A percentile compares a stretch with the other conserved stretches of the same genome.
phyloP scores from a whole-genome alignment of 2,797 vertebrate genomes.

The Cuniculus paca region DNA sequence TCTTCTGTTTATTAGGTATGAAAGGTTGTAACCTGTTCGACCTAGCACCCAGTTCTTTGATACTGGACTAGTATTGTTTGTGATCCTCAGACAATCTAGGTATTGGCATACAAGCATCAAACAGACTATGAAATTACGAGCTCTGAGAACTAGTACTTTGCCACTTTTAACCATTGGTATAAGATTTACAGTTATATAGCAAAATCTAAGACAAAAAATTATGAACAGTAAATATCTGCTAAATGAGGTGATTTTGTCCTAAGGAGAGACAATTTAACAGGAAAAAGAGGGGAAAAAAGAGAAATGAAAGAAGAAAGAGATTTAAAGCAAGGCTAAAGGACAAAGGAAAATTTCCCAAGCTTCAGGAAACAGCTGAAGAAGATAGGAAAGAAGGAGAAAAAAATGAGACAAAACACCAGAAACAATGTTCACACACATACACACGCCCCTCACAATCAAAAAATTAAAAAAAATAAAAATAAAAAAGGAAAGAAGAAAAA shows the following conservation, averaged over 20 bases:
- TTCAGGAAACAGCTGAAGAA: neutral
- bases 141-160: neutral
- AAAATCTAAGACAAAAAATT: neutral
- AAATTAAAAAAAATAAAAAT: neutral
- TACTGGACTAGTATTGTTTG: neutral
- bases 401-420: neutral
- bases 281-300: neutral
- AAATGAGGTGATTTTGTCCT: neutral
- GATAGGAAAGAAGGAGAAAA: neutral
- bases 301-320: neutral
- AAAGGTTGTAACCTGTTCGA: neutral
- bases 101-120: neutral
- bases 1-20: neutral
- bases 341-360: neutral
- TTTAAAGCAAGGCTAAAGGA: neutral
- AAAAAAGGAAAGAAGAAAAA: no score
- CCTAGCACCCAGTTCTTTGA: neutral
- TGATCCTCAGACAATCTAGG: neutral
- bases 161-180: neutral
- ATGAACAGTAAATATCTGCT: neutral
- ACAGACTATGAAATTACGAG: neutral
- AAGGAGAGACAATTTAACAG: neutral
- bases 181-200: neutral
- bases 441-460: neutral
- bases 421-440: neutral